phyloP scores from a whole-genome alignment of 2,888 invertebrate species.

The Eupelmus urozonus region DNA sequence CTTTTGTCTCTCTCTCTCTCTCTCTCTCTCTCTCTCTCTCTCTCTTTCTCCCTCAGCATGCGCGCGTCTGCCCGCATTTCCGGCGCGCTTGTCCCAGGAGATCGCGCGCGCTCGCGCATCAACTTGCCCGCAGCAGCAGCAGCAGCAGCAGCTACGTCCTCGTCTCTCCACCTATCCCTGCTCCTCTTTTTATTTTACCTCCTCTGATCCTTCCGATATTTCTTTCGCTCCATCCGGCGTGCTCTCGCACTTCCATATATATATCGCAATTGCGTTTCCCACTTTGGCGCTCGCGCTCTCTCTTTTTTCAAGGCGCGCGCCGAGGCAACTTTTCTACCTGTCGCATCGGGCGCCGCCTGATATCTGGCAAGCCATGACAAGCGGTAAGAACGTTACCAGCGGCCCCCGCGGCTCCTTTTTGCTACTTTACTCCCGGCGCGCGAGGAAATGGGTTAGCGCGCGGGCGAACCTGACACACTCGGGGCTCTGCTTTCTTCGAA shows the following conservation, averaged over 20 bases:
- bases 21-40: constrained; percentile 32
- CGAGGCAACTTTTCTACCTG: constrained; percentile 48
- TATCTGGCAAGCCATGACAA: constrained; percentile 9
- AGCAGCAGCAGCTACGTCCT: constrained; percentile 45
- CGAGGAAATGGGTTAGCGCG: constrained; percentile 1
- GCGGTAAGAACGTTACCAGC: constrained; percentile 13
- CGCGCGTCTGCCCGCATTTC: constrained; percentile 40
- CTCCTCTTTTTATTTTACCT: constrained; percentile 5
- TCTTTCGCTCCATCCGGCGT: constrained; percentile 17
- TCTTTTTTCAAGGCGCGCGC: constrained; percentile 25
- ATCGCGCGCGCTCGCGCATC: constrained; percentile 30
- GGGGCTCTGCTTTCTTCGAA: not conserved
- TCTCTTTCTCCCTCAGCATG: no score
- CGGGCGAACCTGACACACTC: not conserved
- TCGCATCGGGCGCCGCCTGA: constrained; percentile 28
- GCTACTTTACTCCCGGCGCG: constrained; percentile 7
- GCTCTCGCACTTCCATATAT: not conserved
- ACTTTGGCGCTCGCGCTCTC: constrained; percentile 59
- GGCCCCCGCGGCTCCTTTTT: constrained; percentile 19
- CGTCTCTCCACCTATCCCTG: constrained; percentile 35
- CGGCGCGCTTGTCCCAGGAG: constrained; percentile 22
- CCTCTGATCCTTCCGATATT: constrained; percentile 38
- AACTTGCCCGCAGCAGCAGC: constrained; percentile 29
- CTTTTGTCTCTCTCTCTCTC: constrained; percentile 50
- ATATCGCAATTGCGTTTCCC: constrained; percentile 61